phyloP scores from a whole-genome alignment of 2,888 invertebrate genomes.

The Lepidochitona cinerea region DNA sequence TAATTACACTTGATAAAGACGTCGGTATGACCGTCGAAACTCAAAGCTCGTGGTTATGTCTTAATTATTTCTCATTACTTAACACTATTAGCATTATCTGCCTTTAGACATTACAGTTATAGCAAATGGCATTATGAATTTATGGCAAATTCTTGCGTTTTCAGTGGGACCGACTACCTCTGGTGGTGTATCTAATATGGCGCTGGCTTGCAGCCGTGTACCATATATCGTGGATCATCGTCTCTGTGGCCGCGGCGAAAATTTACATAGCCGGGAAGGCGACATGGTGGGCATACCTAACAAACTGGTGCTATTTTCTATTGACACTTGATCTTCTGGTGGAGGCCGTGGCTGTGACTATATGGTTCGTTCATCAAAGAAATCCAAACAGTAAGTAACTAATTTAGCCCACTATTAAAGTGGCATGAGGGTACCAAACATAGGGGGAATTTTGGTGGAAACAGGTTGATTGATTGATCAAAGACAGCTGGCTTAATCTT shows the following conservation, averaged over 20 bases:
- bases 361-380: neutral
- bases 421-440: neutral
- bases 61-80: too few species aligned
- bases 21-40: too few species aligned
- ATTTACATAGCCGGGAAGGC: conserved; percentile 25
- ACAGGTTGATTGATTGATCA: too few species aligned
- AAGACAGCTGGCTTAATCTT: too few species aligned
- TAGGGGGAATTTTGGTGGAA: too few species aligned
- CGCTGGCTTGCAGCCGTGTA: conserved; percentile 42
- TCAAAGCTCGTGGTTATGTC: too few species aligned
- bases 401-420: neutral
- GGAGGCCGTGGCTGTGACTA: conserved; percentile 23
- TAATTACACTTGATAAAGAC: too few species aligned
- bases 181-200: conserved; percentile 37
- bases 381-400: neutral
- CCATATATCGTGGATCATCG: conserved; percentile 39
- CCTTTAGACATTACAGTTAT: too few species aligned
- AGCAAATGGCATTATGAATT: too few species aligned
- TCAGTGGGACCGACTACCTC: neutral
- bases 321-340: conserved; percentile 42
- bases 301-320: conserved; percentile 48
- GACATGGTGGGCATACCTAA: conserved; percentile 54
- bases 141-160: too few species aligned
- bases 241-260: conserved; percentile 28
- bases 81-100: too few species aligned